Conservation (phyloP, 2,888 invertebrate genomes). For the Acanthoscelides obtectus region DNA sequence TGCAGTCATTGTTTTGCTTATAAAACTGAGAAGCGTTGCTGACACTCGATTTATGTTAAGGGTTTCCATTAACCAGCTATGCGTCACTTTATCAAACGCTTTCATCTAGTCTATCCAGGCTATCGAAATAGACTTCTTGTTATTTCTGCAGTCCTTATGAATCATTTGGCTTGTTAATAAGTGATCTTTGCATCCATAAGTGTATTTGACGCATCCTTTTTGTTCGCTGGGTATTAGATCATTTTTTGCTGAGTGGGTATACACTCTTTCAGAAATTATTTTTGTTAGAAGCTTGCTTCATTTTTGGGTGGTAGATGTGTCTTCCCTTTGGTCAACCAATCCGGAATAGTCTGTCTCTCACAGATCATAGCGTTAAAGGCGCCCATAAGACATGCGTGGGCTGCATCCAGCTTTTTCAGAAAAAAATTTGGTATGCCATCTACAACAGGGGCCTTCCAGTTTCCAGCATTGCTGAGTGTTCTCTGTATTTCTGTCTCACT, state of each 20-base stretch:
- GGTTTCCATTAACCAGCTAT: constrained; percentile 3
- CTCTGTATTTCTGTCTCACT: neutral
- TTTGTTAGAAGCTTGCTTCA: no score
- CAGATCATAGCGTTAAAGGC: no score
- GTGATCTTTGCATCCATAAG: no score
- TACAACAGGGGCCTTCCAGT: neutral
- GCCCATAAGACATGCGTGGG: no score
- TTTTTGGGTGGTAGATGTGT: no score
- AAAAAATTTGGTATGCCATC: neutral
- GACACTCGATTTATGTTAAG: constrained; percentile 1
- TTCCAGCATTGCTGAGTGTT: neutral
- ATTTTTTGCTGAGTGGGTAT: no score
- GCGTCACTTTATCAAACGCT: neutral
- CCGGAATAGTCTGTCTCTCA: no score
- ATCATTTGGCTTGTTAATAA: neutral
- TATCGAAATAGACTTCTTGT: constrained; percentile 1
- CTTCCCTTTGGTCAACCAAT: no score
- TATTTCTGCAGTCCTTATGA: neutral
- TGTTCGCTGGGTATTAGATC: no score
- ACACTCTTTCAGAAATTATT: no score
- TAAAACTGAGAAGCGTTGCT: neutral
- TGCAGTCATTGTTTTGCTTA: no score
- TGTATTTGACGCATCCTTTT: neutral
- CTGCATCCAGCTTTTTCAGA: neutral
- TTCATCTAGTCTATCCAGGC: neutral